Base-by-base conservation (phyloP, 2,797 vertebrate species). In the Antrozous pallidus region DNA sequence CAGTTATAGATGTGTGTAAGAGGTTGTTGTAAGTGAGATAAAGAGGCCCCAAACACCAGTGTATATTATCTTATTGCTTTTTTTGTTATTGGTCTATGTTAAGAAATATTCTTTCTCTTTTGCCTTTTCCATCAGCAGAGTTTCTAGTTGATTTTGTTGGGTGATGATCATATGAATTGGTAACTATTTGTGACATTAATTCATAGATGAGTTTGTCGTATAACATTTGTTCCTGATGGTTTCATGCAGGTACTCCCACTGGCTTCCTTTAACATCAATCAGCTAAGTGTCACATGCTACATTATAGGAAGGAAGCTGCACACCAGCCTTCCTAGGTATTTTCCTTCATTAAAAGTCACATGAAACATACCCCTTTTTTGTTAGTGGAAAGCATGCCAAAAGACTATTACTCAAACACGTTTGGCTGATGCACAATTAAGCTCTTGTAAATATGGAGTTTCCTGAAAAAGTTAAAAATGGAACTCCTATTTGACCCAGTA, bases 261-360 rank as follows among this genome's bases (percentile, higher is more conserved):
- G 42, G 69, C 33, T 93, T 94, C 2, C 5, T 95, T 88, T 73
- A 86, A 74, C n/a, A 81, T 85, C 10, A 88, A 51, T 74, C 28
- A 80, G 40, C 67, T 80, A 49, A 73, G 3, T 33, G 16, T 84
- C 31, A 14, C 18, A 47, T 79, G 11, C 7, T 90, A 24, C 14
- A 88, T 58, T 91, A 38, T 18, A 73, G 18, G 17, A 70, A 94
- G 45, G 40, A 79, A 80, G 5, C 0, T 6, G 31, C 12, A 65
- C 4, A 45, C 11, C 31, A 93, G 24, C 88, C 2, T 0, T 73
- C 18, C 33, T 71, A 85, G 4, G 4, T 61, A 3, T 81, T 93
- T 81, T 54, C 26, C 73, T 82, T 79, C 17, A 79, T 70, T 90
- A 79, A 82, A 88, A 81, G 40, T 83, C 22, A 71, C n/a, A 31